phyloP scores from a whole-genome alignment of 2,797 vertebrate species.

The Chaetodon trifasciatus region DNA sequence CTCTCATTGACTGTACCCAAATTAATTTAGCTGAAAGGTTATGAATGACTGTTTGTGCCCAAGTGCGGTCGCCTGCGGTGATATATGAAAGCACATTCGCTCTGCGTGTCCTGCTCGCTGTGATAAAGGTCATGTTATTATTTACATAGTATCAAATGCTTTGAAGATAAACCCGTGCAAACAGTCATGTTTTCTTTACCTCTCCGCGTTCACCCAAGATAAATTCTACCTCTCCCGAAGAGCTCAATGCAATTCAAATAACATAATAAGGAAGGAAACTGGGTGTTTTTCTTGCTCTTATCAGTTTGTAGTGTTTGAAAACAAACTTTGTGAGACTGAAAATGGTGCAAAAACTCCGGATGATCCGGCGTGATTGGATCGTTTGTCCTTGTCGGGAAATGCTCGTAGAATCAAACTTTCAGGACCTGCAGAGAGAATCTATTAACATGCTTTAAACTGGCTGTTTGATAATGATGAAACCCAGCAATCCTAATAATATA shows the following conservation, averaged over 20 bases:
- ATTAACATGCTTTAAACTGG: conserved; percentile 75
- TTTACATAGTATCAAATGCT: conserved; percentile 91
- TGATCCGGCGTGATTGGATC: conserved; percentile 86
- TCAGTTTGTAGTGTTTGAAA: not conserved
- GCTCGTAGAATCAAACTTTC: conserved; percentile 93
- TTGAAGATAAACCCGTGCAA: conserved; percentile 40
- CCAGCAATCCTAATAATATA: conserved; percentile 39
- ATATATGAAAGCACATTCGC: conserved; percentile 94
- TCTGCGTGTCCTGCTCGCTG: conserved; percentile 89
- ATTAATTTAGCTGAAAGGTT: conserved; percentile 90
- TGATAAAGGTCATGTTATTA: conserved; percentile 94
- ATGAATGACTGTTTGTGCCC: conserved; percentile 92
- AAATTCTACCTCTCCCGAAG: not conserved
- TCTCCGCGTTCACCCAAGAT: not conserved
- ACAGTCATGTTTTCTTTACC: conserved; percentile 29
- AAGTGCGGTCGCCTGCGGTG: conserved; percentile 88
- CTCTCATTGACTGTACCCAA: conserved; percentile 87
- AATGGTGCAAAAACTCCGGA: conserved; percentile 84
- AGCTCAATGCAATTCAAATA: not conserved
- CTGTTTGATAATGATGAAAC: conserved; percentile 42
- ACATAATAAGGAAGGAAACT: not conserved
- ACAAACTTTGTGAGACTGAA: conserved; percentile 66
- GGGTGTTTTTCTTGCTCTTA: not conserved
- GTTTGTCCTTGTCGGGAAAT: conserved; percentile 93
- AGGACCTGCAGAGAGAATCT: conserved; percentile 88